Percentiles rank a stretch among this genome's conserved stretches.
Conservation (phyloP, 1,140 invertebrate species). For the Ptiloglossa arizonensis region DNA sequence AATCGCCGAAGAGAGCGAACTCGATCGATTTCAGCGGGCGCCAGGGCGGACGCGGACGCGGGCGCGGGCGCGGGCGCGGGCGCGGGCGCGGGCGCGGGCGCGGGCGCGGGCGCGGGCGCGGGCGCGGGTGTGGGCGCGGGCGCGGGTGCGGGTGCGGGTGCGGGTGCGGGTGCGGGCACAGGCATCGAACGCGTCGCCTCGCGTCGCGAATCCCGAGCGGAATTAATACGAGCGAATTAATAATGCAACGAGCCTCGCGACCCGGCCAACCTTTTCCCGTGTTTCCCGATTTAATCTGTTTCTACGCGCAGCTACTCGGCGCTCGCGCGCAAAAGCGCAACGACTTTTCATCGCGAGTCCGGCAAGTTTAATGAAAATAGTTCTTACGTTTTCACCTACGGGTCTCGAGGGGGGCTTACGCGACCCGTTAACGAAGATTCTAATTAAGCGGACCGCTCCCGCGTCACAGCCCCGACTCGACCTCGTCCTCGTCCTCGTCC, state of each 20-base stretch:
- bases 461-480: constrained; percentile 13
- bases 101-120: no score
- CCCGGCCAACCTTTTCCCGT: constrained; percentile 5
- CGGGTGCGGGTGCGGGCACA: no score
- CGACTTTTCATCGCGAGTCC: constrained; percentile 68
- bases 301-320: constrained; percentile 52
- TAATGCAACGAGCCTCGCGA: constrained; percentile 55
- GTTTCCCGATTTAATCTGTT: constrained; percentile 61
- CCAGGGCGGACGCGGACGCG: no score
- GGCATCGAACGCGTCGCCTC: constrained; percentile 27
- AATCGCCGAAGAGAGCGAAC: not conserved
- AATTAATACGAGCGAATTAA: constrained; percentile 67
- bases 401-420: constrained; percentile 58
- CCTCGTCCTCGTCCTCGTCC: no score
- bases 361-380: constrained; percentile 78
- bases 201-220: constrained; percentile 14
- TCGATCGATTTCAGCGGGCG: not conserved
- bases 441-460: constrained; percentile 69
- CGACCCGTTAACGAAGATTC: constrained; percentile 75
- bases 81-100: no score
- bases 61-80: no score
- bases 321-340: constrained; percentile 63
- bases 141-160: no score
- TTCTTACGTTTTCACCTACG: constrained; percentile 75
- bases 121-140: no score